phyloP scores from a whole-genome alignment of 2,888 invertebrate genomes.

The Volucella bombylans region DNA sequence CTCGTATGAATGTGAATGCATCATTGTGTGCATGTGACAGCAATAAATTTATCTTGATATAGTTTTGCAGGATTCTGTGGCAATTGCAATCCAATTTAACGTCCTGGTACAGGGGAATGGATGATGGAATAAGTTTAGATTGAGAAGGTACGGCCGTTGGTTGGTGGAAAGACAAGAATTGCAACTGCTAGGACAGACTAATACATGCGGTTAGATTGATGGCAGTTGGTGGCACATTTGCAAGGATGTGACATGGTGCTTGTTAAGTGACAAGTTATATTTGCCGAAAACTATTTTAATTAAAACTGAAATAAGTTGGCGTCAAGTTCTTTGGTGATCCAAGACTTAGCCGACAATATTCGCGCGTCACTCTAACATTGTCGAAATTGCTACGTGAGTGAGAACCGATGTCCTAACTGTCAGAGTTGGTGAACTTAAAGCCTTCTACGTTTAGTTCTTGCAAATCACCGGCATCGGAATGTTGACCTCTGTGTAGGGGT shows the following conservation, averaged over 20 bases:
- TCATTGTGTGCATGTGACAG: slow-evolving; percentile 51
- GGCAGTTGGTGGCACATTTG: slow-evolving; percentile 11
- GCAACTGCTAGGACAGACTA: slow-evolving; percentile 25
- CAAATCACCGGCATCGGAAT: too few species aligned
- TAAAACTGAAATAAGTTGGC: too few species aligned
- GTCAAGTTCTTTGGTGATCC: too few species aligned
- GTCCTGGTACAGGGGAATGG: slow-evolving; percentile 1
- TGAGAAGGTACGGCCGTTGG: background rate
- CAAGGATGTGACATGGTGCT: slow-evolving; percentile 2
- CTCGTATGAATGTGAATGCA: background rate
- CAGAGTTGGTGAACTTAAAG: too few species aligned
- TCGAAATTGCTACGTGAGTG: too few species aligned
- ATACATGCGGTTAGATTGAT: slow-evolving; percentile 35
- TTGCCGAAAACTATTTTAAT: too few species aligned
- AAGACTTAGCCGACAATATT: too few species aligned
- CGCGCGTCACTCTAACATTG: too few species aligned
- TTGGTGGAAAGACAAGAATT: background rate
- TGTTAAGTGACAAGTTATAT: background rate
- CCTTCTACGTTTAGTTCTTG: too few species aligned
- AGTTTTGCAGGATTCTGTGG: slow-evolving; percentile 34
- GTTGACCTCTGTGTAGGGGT: too few species aligned
- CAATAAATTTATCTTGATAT: slow-evolving; percentile 59
- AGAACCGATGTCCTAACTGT: too few species aligned
- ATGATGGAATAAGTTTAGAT: slow-evolving; percentile 41
- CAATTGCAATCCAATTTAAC: slow-evolving; percentile 71